Conservation (phyloP, 2,888 invertebrate species). For the Ophion costatus region DNA sequence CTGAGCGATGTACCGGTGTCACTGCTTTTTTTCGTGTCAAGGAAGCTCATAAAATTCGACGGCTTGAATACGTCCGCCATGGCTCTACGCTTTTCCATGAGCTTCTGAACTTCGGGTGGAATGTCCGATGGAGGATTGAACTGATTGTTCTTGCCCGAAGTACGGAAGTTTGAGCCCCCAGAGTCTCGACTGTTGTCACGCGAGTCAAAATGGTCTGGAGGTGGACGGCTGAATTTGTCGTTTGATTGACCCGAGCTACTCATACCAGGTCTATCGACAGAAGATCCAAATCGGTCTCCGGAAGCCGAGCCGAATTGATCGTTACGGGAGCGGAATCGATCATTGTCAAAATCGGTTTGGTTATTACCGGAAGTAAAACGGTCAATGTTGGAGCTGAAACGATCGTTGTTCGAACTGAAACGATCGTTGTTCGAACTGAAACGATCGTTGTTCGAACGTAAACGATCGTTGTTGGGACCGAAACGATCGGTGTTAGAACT, state of each 20-base stretch:
- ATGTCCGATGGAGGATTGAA: slow-evolving; percentile 72
- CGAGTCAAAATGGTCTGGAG: slow-evolving; percentile 67
- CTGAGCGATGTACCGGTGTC: slow-evolving; percentile 76
- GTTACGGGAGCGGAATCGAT: slow-evolving; percentile 64
- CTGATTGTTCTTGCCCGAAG: slow-evolving; percentile 70
- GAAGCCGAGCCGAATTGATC: slow-evolving; percentile 54
- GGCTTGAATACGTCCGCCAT: slow-evolving; percentile 80
- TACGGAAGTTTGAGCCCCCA: slow-evolving; percentile 67
- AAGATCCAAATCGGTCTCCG: slow-evolving; percentile 63
- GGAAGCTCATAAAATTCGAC: slow-evolving; percentile 71
- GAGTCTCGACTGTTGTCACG: slow-evolving; percentile 70
- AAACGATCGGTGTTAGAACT: slow-evolving; percentile 45
- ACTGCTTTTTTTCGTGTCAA: slow-evolving; percentile 72
- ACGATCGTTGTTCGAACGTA: slow-evolving; percentile 53
- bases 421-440: slow-evolving; percentile 62
- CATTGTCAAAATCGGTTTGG: slow-evolving; percentile 56
- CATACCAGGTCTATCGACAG: slow-evolving; percentile 49
- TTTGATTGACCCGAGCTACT: slow-evolving; percentile 30
- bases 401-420: slow-evolving; percentile 58
- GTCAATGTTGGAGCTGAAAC: slow-evolving; percentile 50
- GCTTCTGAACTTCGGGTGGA: slow-evolving; percentile 79
- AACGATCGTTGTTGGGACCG: slow-evolving; percentile 34
- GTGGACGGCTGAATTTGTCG: slow-evolving; percentile 66
- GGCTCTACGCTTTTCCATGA: slow-evolving; percentile 81
- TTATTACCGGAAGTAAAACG: slow-evolving; percentile 59